phyloP scores from a whole-genome alignment of 2,797 vertebrate genomes.

The Hirundo rustica region DNA sequence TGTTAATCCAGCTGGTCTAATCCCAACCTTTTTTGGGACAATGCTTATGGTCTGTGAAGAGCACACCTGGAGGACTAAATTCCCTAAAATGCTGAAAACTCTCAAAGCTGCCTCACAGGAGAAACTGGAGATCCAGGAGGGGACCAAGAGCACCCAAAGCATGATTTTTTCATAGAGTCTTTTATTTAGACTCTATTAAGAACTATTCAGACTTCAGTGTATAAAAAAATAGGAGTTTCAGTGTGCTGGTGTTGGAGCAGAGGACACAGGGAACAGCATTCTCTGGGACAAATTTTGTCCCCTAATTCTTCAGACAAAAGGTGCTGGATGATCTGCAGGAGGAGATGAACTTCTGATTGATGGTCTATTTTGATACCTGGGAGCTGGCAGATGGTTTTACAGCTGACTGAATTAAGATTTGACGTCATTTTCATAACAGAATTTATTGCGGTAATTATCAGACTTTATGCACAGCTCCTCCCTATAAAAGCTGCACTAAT shows the following conservation, averaged over 20 bases:
- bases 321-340: not conserved
- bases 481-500: not conserved
- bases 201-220: not conserved
- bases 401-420: not conserved
- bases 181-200: not conserved
- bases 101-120: not conserved
- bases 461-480: not conserved
- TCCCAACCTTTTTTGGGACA: not conserved
- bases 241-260: not conserved
- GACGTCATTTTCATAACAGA: constrained; percentile 2
- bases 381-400: constrained; percentile 14
- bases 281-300: not conserved
- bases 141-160: not conserved
- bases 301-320: not conserved
- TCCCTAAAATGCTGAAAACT: not conserved
- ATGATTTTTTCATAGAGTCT: accelerated
- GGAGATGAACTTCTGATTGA: not conserved
- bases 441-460: constrained; percentile 18
- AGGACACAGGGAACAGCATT: no score
- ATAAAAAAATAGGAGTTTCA: not conserved
- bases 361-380: not conserved
- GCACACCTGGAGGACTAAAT: no score
- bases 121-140: not conserved
- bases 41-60: not conserved
- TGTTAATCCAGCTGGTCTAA: not conserved